Evolutionary conservation across 2,888 invertebrate species (phyloP).

Genomic region (Lysandra coridon): DNA sequence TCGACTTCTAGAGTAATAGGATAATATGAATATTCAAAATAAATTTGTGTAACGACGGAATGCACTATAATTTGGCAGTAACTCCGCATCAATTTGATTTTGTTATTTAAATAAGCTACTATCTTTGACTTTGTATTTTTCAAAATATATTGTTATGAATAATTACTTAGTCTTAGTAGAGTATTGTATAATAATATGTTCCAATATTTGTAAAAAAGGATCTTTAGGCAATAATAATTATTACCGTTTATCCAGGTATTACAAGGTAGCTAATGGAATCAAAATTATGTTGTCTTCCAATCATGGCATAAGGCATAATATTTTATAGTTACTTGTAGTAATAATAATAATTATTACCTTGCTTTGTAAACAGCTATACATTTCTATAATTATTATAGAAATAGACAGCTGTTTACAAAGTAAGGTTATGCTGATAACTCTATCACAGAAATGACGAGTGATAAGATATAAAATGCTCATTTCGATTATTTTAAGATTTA

Average conservation of each 20-base stretch:
- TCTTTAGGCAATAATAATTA: too few relatives aligned
- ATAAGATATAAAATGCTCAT: conserved; percentile 10
- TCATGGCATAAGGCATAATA: neutral
- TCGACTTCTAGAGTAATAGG: neutral
- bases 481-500: neutral
- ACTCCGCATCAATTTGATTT: neutral
- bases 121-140: neutral
- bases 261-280: too few relatives aligned
- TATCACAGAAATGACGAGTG: conserved; percentile 43
- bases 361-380: too few relatives aligned
- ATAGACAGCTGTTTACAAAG: conserved; percentile 52
- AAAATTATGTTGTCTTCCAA: too few relatives aligned
- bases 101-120: neutral
- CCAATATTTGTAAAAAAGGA: neutral
- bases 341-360: conserved; percentile 27
- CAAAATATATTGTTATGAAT: neutral
- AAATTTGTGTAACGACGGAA: neutral
- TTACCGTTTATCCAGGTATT: too few relatives aligned
- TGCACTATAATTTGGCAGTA: neutral
- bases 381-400: conserved; percentile 35
- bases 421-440: conserved; percentile 51
- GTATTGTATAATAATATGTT: neutral
- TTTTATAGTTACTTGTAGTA: neutral
- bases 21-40: neutral
- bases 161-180: neutral